These are phyloP conservation scores for Eupeodes luniger DNA, from an alignment of 2,888 invertebrate species.

Conservation along the genomic window DNA sequence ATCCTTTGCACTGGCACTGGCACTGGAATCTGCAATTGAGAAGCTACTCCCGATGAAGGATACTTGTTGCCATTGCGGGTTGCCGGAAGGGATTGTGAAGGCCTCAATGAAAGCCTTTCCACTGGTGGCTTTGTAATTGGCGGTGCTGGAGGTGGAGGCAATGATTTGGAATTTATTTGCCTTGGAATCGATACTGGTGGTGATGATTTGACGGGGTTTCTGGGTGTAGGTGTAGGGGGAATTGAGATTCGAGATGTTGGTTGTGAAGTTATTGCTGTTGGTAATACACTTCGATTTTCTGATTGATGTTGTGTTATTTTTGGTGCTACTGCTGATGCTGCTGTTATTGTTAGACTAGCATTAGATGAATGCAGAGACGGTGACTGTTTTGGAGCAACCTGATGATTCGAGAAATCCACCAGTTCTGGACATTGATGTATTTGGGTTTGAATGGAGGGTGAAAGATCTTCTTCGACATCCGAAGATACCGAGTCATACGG, in stretches of 20 bases:
- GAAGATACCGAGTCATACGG: slow-evolving; percentile 82
- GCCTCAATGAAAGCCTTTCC: slow-evolving; percentile 62
- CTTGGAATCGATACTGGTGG: slow-evolving; percentile 66
- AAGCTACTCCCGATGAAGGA: neutral
- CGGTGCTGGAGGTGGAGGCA: slow-evolving; percentile 70
- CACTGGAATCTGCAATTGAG: slow-evolving; percentile 73
- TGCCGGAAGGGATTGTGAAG: slow-evolving; percentile 42
- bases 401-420: slow-evolving; percentile 23
- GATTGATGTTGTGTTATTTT: neutral
- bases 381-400: slow-evolving; percentile 9
- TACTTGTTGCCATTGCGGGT: slow-evolving; percentile 20
- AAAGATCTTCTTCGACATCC: slow-evolving; percentile 81
- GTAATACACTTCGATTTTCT: slow-evolving; percentile 42
- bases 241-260: slow-evolving; percentile 51
- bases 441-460: slow-evolving; percentile 68
- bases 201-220: slow-evolving; percentile 55
- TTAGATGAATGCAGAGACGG: slow-evolving; percentile 14
- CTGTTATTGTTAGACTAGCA: slow-evolving; percentile 32
- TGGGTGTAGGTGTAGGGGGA: slow-evolving; percentile 56
- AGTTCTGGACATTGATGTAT: slow-evolving; percentile 50
- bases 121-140: slow-evolving; percentile 77
- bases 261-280: slow-evolving; percentile 54
- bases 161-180: slow-evolving; percentile 43
- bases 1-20: slow-evolving; percentile 82
- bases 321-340: neutral